Evolutionary conservation across 2,888 invertebrate genomes (phyloP).

Genomic region (Bursaphelenchus okinawaensis): DNA sequence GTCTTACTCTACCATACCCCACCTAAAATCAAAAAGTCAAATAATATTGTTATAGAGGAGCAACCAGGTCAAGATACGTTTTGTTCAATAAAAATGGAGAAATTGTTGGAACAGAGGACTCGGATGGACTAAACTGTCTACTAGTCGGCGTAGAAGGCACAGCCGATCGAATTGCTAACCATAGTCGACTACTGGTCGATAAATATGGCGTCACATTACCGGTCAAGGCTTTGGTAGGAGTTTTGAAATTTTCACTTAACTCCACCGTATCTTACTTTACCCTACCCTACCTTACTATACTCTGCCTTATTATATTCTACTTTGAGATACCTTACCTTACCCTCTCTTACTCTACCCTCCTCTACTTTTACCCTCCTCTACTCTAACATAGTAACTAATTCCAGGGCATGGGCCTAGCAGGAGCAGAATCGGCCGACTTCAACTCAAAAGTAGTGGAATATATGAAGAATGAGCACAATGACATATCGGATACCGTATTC

Average conservation of each 20-base stretch:
- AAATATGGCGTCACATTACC: constrained; percentile 25
- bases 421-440: constrained; percentile 47
- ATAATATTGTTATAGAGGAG: constrained; percentile 39
- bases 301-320: no score
- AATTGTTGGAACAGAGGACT: constrained; percentile 16
- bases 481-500: constrained; percentile 35
- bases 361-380: neutral
- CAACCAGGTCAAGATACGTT: constrained; percentile 40
- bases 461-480: constrained; percentile 31
- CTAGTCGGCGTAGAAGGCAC: constrained; percentile 37
- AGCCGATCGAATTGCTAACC: constrained; percentile 28
- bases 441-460: constrained; percentile 37
- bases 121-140: constrained; percentile 34
- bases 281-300: no score
- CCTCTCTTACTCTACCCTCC: no score
- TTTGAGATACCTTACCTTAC: no score
- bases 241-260: no score
- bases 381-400: no score
- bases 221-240: constrained; percentile 28
- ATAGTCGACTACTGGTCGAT: constrained; percentile 22
- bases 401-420: constrained; percentile 51
- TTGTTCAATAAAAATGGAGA: constrained; percentile 32
- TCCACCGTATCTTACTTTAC: no score
- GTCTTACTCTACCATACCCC: no score
- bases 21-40: neutral